These are phyloP conservation scores for Ramphastos sulfuratus DNA, from an alignment of 2,113 vertebrate species.

Conservation along the genomic window DNA sequence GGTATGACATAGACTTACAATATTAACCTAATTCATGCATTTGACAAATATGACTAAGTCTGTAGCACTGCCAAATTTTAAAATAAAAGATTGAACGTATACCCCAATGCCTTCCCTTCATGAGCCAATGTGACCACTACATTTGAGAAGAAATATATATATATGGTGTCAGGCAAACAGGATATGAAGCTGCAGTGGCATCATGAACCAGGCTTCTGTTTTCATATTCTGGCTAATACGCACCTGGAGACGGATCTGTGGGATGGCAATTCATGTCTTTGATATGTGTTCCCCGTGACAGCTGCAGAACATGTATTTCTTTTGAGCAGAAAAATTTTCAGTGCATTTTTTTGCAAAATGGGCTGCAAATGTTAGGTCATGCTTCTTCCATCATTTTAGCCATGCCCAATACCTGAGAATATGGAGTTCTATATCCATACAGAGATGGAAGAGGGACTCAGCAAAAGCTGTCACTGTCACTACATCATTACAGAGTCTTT, in stretches of 20 bases:
- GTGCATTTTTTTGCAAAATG: not conserved
- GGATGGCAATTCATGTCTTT: not conserved
- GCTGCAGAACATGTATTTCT: not conserved
- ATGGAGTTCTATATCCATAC: not conserved
- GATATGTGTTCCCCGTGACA: not conserved
- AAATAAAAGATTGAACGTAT: not conserved
- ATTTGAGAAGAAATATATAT: not conserved
- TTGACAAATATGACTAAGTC: not conserved
- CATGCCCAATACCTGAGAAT: not conserved
- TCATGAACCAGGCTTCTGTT: not conserved
- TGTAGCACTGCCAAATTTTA: not conserved
- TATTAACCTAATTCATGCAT: not conserved
- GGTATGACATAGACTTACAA: not conserved
- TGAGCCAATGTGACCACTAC: not conserved
- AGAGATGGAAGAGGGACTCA: not conserved
- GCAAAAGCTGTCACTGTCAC: not conserved
- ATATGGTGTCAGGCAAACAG: not conserved
- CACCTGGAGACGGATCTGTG: not conserved
- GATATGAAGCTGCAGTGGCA: not conserved
- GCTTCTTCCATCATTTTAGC: not conserved
- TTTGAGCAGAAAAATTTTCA: not conserved
- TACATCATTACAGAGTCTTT: not conserved
- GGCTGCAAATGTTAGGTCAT: not conserved
- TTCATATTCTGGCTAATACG: not conserved
- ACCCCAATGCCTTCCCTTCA: not conserved